Conservation (phyloP, 2,113 vertebrate genomes). For the Heteronetta atricapilla region DNA sequence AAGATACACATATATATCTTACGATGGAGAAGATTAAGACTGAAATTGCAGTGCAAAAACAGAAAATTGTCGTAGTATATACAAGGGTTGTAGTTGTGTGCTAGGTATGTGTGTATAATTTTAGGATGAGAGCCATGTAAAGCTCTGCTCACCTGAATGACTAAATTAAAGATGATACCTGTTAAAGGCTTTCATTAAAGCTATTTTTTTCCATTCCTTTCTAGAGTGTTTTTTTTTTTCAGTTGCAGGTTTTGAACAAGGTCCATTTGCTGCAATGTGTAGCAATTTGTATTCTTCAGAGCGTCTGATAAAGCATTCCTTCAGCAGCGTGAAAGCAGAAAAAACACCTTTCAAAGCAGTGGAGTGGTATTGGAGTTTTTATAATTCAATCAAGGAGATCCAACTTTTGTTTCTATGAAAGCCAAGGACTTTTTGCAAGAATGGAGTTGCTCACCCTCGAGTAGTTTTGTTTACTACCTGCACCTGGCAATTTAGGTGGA, state of each 20-base stretch:
- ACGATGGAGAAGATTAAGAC: neutral
- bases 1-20: no score
- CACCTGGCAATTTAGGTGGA: neutral
- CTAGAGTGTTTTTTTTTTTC: neutral
- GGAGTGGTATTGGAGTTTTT: neutral
- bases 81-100: neutral
- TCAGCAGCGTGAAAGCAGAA: neutral
- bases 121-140: accelerated
- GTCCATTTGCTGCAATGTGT: slow-evolving; percentile 13
- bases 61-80: neutral
- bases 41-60: neutral
- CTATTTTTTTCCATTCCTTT: neutral
- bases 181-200: neutral
- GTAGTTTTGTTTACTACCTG: neutral
- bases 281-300: slow-evolving; percentile 22
- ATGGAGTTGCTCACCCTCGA: neutral
- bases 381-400: neutral
- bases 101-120: neutral
- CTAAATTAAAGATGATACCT: neutral
- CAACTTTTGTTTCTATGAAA: neutral
- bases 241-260: neutral
- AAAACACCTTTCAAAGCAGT: neutral
- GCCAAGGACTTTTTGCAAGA: neutral
- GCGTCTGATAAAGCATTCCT: neutral
- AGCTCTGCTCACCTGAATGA: neutral